phyloP scores from a whole-genome alignment of 2,797 vertebrate species.

The Megalops cyprinoides region DNA sequence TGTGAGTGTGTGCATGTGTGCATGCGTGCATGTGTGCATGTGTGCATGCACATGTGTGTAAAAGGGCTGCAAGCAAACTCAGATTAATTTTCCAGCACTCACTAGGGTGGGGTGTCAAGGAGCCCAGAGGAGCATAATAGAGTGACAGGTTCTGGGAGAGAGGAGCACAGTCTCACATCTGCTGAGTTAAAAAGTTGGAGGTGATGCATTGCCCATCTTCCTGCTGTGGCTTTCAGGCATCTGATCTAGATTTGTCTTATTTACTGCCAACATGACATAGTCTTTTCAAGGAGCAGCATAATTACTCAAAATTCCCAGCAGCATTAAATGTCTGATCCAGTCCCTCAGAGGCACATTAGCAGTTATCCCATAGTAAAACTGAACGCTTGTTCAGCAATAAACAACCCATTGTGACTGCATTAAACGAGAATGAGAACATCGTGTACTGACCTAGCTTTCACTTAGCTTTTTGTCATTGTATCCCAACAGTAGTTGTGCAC shows the following conservation, averaged over 20 bases:
- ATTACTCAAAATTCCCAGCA: neutral
- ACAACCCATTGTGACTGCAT: neutral
- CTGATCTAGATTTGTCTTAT: neutral
- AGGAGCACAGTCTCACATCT: neutral
- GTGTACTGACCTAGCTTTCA: neutral
- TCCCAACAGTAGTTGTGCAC: neutral
- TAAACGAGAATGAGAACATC: neutral
- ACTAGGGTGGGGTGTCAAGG: too few relatives aligned
- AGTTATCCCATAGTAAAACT: neutral
- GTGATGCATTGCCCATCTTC: neutral
- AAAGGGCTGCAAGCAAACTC: too few relatives aligned
- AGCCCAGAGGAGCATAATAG: too few relatives aligned
- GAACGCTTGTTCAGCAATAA: neutral
- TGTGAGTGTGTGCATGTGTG: neutral
- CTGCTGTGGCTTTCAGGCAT: neutral
- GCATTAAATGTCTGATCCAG: neutral
- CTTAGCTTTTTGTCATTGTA: neutral
- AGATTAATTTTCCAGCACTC: too few relatives aligned
- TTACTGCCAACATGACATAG: neutral
- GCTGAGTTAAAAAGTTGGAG: neutral
- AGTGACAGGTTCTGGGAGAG: neutral
- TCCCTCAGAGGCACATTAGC: neutral
- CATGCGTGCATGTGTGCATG: neutral
- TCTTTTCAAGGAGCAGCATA: neutral
- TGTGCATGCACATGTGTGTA: neutral